These are phyloP conservation scores for Hydrozoanthus gracilis DNA, from an alignment of 92 coral and sea anemone genomes.

Conservation along the genomic window DNA sequence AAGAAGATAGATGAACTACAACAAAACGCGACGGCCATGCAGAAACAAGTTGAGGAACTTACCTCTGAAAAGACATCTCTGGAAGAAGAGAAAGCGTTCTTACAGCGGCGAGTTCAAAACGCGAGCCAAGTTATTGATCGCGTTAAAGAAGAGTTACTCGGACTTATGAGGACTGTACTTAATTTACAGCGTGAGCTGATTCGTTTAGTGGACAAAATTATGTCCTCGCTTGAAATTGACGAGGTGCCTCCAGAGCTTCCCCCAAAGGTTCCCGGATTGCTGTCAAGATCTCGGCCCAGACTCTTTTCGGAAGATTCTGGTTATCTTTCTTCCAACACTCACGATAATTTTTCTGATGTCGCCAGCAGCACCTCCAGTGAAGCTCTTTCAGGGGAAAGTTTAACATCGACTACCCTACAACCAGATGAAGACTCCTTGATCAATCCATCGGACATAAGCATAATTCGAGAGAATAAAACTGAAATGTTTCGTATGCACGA, in stretches of 20 bases:
- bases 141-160: constrained; percentile 84
- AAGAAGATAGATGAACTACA: constrained; percentile 77
- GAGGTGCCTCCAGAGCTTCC: constrained; percentile 48
- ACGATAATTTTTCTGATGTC: constrained; percentile 59
- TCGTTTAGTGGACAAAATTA: constrained; percentile 73
- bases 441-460: constrained; percentile 86
- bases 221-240: constrained; percentile 71
- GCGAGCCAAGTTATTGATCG: constrained; percentile 81
- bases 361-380: constrained; percentile 79
- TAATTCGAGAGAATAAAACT: constrained; percentile 81
- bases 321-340: constrained; percentile 61
- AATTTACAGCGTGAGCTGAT: constrained; percentile 81
- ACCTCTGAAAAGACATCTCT: constrained; percentile 73
- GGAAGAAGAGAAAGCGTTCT: constrained; percentile 75
- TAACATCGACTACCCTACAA: constrained; percentile 54
- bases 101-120: constrained; percentile 75
- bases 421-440: constrained; percentile 84
- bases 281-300: constrained; percentile 51
- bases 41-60: constrained; percentile 60
- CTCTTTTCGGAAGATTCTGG: constrained; percentile 66
- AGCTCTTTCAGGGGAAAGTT: constrained; percentile 54
- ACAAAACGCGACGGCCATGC: constrained; percentile 63
- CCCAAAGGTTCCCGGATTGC: constrained; percentile 16
- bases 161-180: constrained; percentile 77
- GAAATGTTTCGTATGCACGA: constrained; percentile 84